Base-by-base conservation (phyloP, 2,797 vertebrate genomes). In the Pipistrellus nathusii region DNA sequence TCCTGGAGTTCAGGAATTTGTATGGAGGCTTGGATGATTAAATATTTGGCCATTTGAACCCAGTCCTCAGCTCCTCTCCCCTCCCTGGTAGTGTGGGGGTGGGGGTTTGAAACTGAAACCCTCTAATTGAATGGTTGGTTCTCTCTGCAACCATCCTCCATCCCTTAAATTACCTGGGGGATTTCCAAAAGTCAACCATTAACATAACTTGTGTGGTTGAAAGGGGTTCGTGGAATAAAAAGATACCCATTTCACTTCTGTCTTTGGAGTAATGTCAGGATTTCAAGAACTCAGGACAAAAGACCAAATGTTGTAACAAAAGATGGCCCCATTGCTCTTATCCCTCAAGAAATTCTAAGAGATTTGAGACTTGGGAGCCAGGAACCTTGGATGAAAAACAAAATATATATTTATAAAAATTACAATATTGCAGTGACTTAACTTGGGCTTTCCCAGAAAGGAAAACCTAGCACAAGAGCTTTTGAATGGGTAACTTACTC, bases 321-420 rank as follows among this genome's bases (percentile, higher is more conserved):
- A 88, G 62, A 76, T 62, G 53, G 11, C 51, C 12, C 27, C 30
- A 25, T 71, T 87, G 5, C 77, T 87, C 13, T 86, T 73, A 75
- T 57, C 27, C 1, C 51, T 86, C 66, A 77, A 30, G 59, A 82
- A 76, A 59, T 83, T 82, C 15, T 41, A 91, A 32, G 23, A 1
- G 53, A 62, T 77, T 91, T 20, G 53, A 44, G 21, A 83, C 3
- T 27, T 76, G 18, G 83, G 32, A 76, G 62, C 32, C 62, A 76
- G 44, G 44, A 87, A 91, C 17, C 27, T 91, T 80, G 86, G 62
- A 41, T 77, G 32, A 69, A 88, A 30, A 77, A 21, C 71, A 85
- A 94, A 72, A 82, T 41, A 75, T 90, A 41, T 82, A 59, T 91
- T 73, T 75, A 75, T 75, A 72, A 75, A 73, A 86, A 73, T 81